These are phyloP conservation scores for Mythimna ferrago DNA, from an alignment of 2,888 invertebrate species.

Conservation along the genomic window DNA sequence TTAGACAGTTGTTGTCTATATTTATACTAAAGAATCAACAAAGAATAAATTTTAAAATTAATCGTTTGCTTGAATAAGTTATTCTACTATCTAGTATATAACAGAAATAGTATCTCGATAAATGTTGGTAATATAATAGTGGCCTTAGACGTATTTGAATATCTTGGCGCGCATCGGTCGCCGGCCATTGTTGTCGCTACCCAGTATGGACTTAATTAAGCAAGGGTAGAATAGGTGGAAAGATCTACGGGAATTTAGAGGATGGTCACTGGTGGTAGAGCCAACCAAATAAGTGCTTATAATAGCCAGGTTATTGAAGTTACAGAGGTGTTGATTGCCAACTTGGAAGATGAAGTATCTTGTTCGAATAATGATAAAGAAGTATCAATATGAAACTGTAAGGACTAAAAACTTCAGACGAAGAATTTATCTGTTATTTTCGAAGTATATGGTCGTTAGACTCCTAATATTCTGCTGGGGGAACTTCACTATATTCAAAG, in stretches of 20 bases:
- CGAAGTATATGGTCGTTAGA: background rate
- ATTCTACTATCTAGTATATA: slow-evolving; percentile 55
- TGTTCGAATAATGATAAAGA: slow-evolving; percentile 36
- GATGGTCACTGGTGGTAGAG: slow-evolving; percentile 67
- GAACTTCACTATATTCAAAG: slow-evolving; percentile 10
- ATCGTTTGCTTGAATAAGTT: slow-evolving; percentile 54
- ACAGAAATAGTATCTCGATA: slow-evolving; percentile 74
- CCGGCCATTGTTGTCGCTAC: slow-evolving; percentile 86
- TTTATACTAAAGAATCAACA: slow-evolving; percentile 7
- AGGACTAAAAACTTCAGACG: background rate
- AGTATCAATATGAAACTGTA: slow-evolving; percentile 7
- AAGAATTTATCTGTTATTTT: background rate
- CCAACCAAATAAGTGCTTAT: slow-evolving; percentile 68
- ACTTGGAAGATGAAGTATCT: slow-evolving; percentile 54
- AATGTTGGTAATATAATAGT: slow-evolving; percentile 85
- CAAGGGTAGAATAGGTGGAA: slow-evolving; percentile 83
- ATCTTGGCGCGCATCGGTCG: slow-evolving; percentile 88
- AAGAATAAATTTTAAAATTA: slow-evolving; percentile 26
- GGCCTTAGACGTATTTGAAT: slow-evolving; percentile 90
- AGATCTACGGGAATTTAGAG: slow-evolving; percentile 87
- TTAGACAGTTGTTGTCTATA: slow-evolving; percentile 3
- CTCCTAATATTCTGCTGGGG: slow-evolving; percentile 6
- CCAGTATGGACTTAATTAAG: slow-evolving; percentile 91
- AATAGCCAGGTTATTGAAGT: slow-evolving; percentile 72
- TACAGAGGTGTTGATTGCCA: slow-evolving; percentile 70